Base-by-base conservation (phyloP, 2,113 vertebrate genomes). In the Rousettus leschenaultii region DNA sequence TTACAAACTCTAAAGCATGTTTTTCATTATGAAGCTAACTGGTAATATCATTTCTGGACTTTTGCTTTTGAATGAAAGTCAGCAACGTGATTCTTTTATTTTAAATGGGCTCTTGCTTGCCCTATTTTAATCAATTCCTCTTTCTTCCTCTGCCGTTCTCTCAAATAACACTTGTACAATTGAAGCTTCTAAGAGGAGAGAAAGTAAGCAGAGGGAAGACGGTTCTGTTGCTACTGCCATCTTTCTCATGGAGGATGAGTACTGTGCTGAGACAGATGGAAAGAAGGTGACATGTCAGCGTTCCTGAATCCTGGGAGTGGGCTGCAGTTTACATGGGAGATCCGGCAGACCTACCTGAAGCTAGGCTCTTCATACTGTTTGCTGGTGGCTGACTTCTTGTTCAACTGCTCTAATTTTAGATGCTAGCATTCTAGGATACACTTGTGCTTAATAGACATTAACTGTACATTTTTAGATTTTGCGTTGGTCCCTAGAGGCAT, bases 261-360 rank as follows among this genome's bases (percentile, higher is more conserved):
- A 43, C 89, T 95, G 84, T 55, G 74, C 74, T 30, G 83, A 57
- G 96, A 86, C 94, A 95, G 90, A 93, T 91, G 95, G 66, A 85
- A 79, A 59, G 87, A 68, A 79, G 86, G 79, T 84, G 95, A 86
- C 90, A 71, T 73, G 15, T 33, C 63, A 19, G 30, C 2, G 18
- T 85, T 75, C 94, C 86, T 18, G 86, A 55, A 55, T 45, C 55
- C 92, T 7, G 26, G 43, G 70, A 79, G 68, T 88, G 79, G 92
- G 83, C 30, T 65, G 70, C 30, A 26, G 45, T 57, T 33, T n/a
- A 65, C 0, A 21, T 84, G 92, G 92, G 94, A 45, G 22, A 75
- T 33, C 70, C 48, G 51, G 94, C 88, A 26, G 21, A 59, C 22
- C 40, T 43, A 48, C 40, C 73, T 53, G 30, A 63, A 83, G 38